A percentile compares a stretch with the other conserved stretches of the same genome.
Evolutionary conservation across 2,113 vertebrate genomes (phyloP).

Genomic region (Psophia crepitans): DNA sequence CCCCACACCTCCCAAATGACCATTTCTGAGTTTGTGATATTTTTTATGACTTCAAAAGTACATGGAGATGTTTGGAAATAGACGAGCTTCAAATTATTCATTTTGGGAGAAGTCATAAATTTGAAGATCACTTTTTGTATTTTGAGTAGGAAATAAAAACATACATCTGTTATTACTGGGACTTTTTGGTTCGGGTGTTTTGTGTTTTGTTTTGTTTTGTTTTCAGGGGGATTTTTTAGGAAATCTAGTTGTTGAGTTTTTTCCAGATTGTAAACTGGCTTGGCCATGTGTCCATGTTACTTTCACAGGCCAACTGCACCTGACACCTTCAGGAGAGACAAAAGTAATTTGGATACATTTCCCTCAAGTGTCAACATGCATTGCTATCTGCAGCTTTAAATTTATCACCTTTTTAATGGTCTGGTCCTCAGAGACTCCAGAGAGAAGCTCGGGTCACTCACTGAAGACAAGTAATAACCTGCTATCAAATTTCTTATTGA

Average conservation of each 20-base stretch:
- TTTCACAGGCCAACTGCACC: not conserved
- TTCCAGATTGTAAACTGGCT: not conserved
- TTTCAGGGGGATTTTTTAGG: accelerated
- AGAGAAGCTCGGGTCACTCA: not conserved
- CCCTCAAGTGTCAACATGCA: not conserved
- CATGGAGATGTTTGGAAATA: not conserved
- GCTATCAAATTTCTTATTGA: not conserved
- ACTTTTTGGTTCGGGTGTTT: not conserved
- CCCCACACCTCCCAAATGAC: not conserved
- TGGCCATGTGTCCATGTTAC: not conserved
- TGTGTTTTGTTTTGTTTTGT: not conserved
- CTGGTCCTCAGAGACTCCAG: not conserved
- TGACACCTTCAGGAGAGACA: not conserved
- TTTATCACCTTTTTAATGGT: not conserved
- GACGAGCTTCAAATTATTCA: not conserved
- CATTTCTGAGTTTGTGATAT: not conserved
- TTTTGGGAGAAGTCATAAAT: not conserved
- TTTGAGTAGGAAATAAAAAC: not conserved
- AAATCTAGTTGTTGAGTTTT: not conserved
- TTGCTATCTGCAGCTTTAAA: not conserved
- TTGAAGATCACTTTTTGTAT: not conserved
- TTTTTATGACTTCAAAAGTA: not conserved
- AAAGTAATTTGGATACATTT: not conserved
- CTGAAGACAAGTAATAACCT: not conserved
- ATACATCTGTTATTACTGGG: not conserved